Percentiles rank a stretch among this genome's conserved stretches.
Evolutionary conservation across 2,888 invertebrate species (phyloP).

Genomic region (Cerastoderma edule): DNA sequence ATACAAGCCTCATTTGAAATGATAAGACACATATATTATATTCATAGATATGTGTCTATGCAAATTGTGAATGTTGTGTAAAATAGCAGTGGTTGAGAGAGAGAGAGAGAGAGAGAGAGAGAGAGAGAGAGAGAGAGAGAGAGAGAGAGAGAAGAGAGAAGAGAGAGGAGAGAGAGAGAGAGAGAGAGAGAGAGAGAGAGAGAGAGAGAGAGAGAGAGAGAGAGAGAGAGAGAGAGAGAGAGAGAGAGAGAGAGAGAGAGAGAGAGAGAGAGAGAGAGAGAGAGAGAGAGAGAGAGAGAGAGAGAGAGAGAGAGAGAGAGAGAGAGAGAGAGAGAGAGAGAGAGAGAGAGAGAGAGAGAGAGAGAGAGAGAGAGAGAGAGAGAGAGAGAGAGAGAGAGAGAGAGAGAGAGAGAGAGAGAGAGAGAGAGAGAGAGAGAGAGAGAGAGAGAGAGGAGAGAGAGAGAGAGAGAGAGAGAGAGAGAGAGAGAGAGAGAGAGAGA

Average conservation of each 20-base stretch:
- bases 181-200: constrained; percentile 10
- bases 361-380: constrained; percentile 27
- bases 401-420: constrained; percentile 27
- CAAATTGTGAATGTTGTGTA: too few species aligned
- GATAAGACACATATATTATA: too few species aligned
- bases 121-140: neutral
- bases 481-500: neutral
- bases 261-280: constrained; percentile 2
- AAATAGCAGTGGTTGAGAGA: too few species aligned
- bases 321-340: constrained; percentile 23
- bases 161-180: neutral
- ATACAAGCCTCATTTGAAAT: too few species aligned
- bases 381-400: constrained; percentile 26
- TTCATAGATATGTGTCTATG: too few species aligned
- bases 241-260: constrained; percentile 30
- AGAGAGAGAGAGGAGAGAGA: neutral
- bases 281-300: constrained; percentile 16
- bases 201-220: constrained; percentile 3
- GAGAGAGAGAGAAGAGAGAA: neutral
- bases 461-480: constrained; percentile 1
- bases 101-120: too few species aligned
- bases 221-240: constrained; percentile 30
- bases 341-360: constrained; percentile 25
- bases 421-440: constrained; percentile 14
- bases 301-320: constrained; percentile 24